Base-by-base conservation (phyloP, 2,113 vertebrate species). In the Carlito syrichta region DNA sequence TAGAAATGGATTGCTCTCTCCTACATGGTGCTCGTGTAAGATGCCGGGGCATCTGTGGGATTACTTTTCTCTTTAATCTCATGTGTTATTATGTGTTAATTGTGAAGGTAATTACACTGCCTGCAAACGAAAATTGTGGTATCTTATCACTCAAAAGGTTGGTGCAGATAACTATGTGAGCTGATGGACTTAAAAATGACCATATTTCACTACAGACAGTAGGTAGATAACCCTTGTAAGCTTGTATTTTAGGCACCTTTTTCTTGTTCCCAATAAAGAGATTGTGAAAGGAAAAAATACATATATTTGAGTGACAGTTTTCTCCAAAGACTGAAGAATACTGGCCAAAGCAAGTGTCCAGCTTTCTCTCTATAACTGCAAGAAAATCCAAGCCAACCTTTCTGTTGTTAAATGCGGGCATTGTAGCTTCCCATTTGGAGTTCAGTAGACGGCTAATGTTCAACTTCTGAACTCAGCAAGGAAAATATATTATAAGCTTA, bases 71-170 rank as follows among this genome's bases (percentile, higher is more conserved):
- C 82, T 96, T 62, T 95, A 91, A 89, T 97, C 89, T 92, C 91
- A 11, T 82, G 91, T 92, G 82, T 78, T 98, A 74, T 71, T 94
- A 92, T 32, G 62, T 82, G 91, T 96, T 98, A 95, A 96, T 97
- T 96, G 86, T 94, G 76, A 95, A 54, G 35, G 45, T 90, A 95
- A 96, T 97, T 97, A 92, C 48, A 93, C 79, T 97, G 83, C 91
- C 74, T 77, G 83, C 87, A 95, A 86, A 93, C 96, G 96, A 82
- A 95, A 97, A 96, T 92, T 81, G 95, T 74, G 60, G 73, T 94
- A 60, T 91, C 82, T 96, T 95, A 78, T 87, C 89, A 71, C 74
- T 91, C 27, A 58, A 17, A 83, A 91, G 56, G 12, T 94, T 58
- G 20, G 43, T 87, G 68, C 76, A 93, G 68, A 94, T 97, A 95